Base-by-base conservation (phyloP, 2,888 invertebrate species). In the Incurvaria masculella region DNA sequence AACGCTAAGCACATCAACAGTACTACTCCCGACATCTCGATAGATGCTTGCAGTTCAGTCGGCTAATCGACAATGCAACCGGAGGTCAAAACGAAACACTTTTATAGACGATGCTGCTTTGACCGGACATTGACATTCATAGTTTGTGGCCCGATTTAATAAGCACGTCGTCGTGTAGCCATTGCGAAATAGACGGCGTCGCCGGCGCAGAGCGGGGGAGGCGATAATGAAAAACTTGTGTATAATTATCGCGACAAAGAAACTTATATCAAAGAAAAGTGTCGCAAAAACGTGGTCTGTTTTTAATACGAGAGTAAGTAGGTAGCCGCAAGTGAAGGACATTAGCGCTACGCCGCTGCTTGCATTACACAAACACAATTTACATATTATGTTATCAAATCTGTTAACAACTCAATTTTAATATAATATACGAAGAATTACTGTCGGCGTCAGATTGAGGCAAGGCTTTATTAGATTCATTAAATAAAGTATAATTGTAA, bases 151-250 rank as follows among this genome's bases (percentile, higher is more conserved):
- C 65, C 67, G 68, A 66, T 62, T 71, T 61, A 62, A n/a, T n/a
- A n/a, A 63, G 62, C 64, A 62, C 69, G 67, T 69, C 70, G 64
- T 68, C 69, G 66, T 70, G 64, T 68, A 68, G 66, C 66, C 62
- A 73, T 78, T 76, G 72, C 57, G 73, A 69, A 76, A 78, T 63
- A 61, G 58, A 62, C 72, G 75, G 74, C 71, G 70, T 73, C 76
- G 76, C 76, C n/a, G n/a, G n/a, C n/a, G n/a, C n/a, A n/a, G n/a
- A n/a, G n/a, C n/a, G n/a, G n/a, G 14, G 33, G 4, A 75, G 76
- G 74, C 76, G 76, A 67, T 73, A 75, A 68, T 69, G 66, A 73
- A 72, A 73, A 75, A 73, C 69, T 65, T 68, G 33, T 68, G 67
- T 69, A 63, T 69, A 62, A 68, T 74, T 69, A 61, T 63, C 11